A percentile compares a stretch with the other conserved stretches of the same genome.
phyloP scores from a whole-genome alignment of 2,888 invertebrate species.

The Drosophila aldrichi region DNA sequence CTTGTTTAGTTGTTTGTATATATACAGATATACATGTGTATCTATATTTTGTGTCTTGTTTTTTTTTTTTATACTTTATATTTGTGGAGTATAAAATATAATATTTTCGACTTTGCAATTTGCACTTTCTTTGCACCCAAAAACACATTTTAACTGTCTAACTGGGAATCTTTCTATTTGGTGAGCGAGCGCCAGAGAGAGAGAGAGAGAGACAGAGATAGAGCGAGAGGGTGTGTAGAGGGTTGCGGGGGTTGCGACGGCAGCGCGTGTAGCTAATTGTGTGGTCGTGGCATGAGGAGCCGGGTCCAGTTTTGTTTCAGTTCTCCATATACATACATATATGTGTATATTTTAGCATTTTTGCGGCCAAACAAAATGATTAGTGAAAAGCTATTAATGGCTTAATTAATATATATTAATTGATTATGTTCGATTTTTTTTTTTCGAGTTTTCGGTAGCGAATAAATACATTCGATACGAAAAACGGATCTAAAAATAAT shows the following conservation, averaged over 20 bases:
- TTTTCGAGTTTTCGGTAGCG: constrained; percentile 1
- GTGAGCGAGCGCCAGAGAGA: not conserved
- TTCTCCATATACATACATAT: constrained; percentile 7
- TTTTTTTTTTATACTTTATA: constrained; percentile 11
- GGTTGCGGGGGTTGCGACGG: constrained; percentile 33
- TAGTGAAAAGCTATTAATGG: constrained; percentile 77
- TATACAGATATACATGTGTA: constrained; percentile 4
- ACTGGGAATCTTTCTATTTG: constrained; percentile 10
- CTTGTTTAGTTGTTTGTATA: not conserved
- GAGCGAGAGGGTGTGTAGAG: constrained; percentile 5
- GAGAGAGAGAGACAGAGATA: not conserved
- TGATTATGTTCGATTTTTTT: constrained; percentile 51
- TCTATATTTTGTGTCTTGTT: not conserved
- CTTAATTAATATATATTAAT: constrained; percentile 69
- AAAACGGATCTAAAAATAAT: constrained; percentile 17
- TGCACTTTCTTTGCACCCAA: constrained; percentile 41
- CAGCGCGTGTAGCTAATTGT: constrained; percentile 70
- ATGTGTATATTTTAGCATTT: constrained; percentile 8
- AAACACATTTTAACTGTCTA: constrained; percentile 19
- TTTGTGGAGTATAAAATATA: not conserved
- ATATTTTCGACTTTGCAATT: constrained; percentile 29
- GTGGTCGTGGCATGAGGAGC: constrained; percentile 16
- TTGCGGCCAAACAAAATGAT: constrained; percentile 75
- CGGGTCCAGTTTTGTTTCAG: constrained; percentile 29
- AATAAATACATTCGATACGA: constrained; percentile 13